Conservation (phyloP, 2,797 vertebrate species). For the Sparus aurata region DNA sequence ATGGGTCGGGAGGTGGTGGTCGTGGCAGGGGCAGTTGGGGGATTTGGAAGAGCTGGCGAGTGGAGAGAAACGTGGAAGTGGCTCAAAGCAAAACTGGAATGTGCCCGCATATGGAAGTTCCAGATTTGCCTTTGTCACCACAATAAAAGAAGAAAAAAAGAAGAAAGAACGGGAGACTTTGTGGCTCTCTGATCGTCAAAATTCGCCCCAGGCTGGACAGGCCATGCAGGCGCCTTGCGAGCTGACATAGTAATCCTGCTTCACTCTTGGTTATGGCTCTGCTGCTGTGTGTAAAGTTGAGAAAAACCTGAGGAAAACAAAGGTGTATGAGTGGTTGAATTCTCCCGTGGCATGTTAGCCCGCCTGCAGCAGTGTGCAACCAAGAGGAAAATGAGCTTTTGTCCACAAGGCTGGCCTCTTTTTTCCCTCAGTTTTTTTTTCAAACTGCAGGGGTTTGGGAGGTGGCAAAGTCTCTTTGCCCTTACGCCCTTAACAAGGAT, state of each 20-base stretch:
- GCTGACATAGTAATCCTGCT: conserved; percentile 66
- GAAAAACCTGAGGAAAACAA: conserved; percentile 81
- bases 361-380: conserved; percentile 83
- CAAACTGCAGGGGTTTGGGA: conserved; percentile 74
- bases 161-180: conserved; percentile 20
- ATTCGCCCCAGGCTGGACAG: conserved; percentile 61
- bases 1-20: conserved; percentile 43
- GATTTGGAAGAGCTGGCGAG: conserved; percentile 39
- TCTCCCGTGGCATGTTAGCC: conserved; percentile 81
- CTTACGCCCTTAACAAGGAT: conserved; percentile 68
- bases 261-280: conserved; percentile 61
- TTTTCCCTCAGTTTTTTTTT: conserved; percentile 64
- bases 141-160: neutral
- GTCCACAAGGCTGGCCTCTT: conserved; percentile 79
- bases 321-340: conserved; percentile 82
- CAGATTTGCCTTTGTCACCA: conserved; percentile 59
- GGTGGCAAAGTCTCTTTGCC: conserved; percentile 67
- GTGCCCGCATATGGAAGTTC: conserved; percentile 55
- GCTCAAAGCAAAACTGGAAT: conserved; percentile 59
- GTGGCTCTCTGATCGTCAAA: conserved; percentile 49
- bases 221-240: conserved; percentile 59
- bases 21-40: neutral
- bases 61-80: conserved; percentile 45
- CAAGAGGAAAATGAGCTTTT: conserved; percentile 86
- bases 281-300: conserved; percentile 79